Evolutionary conservation across 30 jellyfish, hydroid and myxozoan genomes (phyloP), one percentile per base, ranked within the genome.

Genomic region (Pelagia noctiluca): DNA sequence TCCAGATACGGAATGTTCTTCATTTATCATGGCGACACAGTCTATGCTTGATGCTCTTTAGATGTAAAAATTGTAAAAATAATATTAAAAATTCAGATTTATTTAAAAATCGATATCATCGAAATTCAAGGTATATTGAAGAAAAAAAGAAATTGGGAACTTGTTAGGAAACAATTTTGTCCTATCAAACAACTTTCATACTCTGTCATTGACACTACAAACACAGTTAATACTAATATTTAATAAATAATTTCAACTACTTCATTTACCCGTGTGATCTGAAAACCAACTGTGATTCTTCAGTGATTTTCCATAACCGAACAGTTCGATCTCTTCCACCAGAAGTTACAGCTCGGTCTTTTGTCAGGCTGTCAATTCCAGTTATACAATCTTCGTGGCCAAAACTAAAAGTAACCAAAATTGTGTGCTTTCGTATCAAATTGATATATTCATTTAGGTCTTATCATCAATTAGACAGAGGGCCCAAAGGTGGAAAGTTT

Each of bases 331-430:
- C 99, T 52, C 99, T 71, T 0, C 96, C 99, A 1, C 99, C 99
- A 38, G 90, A 71, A 11, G 97, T 74, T 13, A 93, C 96, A 30
- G 95, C 94, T 18, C 93, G 84, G 71, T 93, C 99, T 24, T 92
- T 96, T 18, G 63, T 16, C 35, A 93, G 37, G 77, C 99, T 93
- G 75, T 93, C 99, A 25, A 93, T 76, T 7, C 97, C 99, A 25
- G 89, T 64, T 23, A 93, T 97, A 16, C 88, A 84, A 76, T 93
- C 99, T 78, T 93, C 99, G 67, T 93, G 99, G 8, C 99, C 99
- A 83, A 81, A 93, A 63, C 99, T 93, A 73, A 12, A 71, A 50
- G 64, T 71, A 38, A 35, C 34, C 22, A 30, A 35, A 34, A 4
- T 23, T 18, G 33, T 4, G 10, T 23, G 13, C 13, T 11, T 8